Base-by-base conservation (phyloP, 2,888 invertebrate species). In the Catocala fraxini region DNA sequence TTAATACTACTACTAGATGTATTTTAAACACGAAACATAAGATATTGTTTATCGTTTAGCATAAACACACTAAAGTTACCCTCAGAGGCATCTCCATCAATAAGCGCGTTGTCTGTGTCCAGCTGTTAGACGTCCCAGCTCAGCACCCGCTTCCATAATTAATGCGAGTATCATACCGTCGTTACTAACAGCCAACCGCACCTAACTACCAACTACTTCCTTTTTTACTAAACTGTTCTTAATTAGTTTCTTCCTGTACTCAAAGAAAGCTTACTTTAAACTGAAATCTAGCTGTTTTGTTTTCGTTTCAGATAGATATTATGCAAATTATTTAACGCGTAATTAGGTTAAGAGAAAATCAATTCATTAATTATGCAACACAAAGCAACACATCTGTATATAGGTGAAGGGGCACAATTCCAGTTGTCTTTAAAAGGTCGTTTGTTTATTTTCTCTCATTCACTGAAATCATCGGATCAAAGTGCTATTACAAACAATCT, bases 191-290 rank as follows among this genome's bases (percentile, higher is more conserved):
- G 41, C 52, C 5, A 11, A 13, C 53, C 43, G 42, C 48, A 53
- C 39, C 47, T 47, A 41, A 52, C 46, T 46, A 46, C 25, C n/a
- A 34, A 12, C 56, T 34, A 10, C 9, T 11, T 25, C n/a, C 45
- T 47, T 41, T 53, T 59, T 43, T 35, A 42, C 34, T 54, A 54
- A 59, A 53, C 54, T 54, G 54, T 45, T 54, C 49, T 59, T 59
- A 59, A 59, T 59, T 55, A 59, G 34, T 53, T 57, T 42, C 13
- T 35, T 13, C 12, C 6, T 13, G 47, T 15, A 39, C 35, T 11
- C 7, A 42, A 33, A 53, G 12, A 58, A 48, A 48, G 12, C 52
- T 47, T 13, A 41, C 39, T 39, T n/a, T 7, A 53, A 59, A 34
- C 59, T 53, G 42, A 11, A 35, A 15, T n/a, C 34, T 13, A 15